Conservation (phyloP, 2,797 vertebrate genomes). For the Manis pentadactyla region DNA sequence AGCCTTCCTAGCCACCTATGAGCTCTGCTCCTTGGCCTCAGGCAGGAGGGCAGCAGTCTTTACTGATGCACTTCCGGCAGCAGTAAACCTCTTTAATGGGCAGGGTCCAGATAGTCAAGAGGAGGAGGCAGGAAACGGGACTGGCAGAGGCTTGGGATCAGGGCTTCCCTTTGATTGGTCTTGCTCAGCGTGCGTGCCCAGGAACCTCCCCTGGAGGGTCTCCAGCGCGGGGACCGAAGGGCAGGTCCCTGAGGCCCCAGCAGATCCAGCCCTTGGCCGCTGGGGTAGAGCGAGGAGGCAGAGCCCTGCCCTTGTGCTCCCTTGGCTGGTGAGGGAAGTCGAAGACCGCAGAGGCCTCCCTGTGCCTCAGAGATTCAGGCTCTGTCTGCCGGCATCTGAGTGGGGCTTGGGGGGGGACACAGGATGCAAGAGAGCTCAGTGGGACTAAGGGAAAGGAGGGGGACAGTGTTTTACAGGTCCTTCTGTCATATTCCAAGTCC, state of each 20-base stretch:
- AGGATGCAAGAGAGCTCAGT: neutral
- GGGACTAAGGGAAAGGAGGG: neutral
- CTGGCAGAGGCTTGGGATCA: neutral
- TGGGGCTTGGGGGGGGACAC: neutral
- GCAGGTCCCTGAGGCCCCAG: neutral
- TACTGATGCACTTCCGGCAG: neutral
- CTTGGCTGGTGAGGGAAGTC: neutral
- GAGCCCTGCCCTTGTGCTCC: neutral
- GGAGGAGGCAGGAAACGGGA: neutral
- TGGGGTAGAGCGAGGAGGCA: neutral
- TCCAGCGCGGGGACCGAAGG: neutral
- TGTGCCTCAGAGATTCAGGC: neutral
- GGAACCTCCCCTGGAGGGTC: neutral
- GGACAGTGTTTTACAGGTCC: neutral
- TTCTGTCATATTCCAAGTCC: neutral
- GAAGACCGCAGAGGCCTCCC: neutral
- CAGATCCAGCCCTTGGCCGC: neutral
- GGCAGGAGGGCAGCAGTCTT: accelerated
- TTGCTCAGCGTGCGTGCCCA: neutral
- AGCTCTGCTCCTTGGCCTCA: neutral
- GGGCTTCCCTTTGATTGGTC: neutral
- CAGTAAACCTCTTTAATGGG: neutral
- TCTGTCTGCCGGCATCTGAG: neutral
- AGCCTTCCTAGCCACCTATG: neutral
- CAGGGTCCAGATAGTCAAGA: neutral